Conservation (phyloP, 1,140 invertebrate genomes). For the Luehdorfia chinensis region DNA sequence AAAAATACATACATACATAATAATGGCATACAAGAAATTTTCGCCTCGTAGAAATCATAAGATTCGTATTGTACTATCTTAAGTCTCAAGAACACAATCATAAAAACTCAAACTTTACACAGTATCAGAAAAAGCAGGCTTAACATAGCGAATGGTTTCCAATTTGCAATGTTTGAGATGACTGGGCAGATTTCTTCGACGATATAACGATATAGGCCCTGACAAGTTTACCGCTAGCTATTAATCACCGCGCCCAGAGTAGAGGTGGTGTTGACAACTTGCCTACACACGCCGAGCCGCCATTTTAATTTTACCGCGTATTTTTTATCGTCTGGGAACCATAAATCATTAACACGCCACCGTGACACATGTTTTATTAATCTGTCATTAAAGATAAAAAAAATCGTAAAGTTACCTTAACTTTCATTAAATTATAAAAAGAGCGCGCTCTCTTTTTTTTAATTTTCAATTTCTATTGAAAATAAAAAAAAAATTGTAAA, state of each 20-base stretch:
- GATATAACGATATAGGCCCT: constrained; percentile 17
- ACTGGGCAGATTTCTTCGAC: constrained; percentile 23
- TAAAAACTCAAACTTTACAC: too few species aligned
- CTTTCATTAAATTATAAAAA: too few species aligned
- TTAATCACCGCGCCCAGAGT: constrained; percentile 23
- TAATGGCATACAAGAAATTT: too few species aligned
- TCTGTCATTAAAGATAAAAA: background rate
- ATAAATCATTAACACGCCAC: constrained; percentile 23
- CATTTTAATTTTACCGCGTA: constrained; percentile 27
- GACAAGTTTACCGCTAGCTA: constrained; percentile 25
- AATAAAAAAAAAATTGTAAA: too few species aligned
- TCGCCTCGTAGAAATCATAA: too few species aligned
- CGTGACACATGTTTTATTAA: constrained; percentile 10
- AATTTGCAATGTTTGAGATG: constrained; percentile 15
- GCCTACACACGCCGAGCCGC: constrained; percentile 21
- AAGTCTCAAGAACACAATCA: too few species aligned
- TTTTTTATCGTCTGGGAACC: constrained; percentile 23
- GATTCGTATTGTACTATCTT: too few species aligned
- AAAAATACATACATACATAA: too few species aligned
- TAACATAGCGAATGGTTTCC: constrained; percentile 1
- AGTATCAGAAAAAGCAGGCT: constrained; percentile 4
- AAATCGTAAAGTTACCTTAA: background rate
- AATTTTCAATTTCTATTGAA: too few species aligned
- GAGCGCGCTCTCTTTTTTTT: too few species aligned
- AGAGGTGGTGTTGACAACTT: constrained; percentile 24